Base-by-base conservation (phyloP, 2,113 vertebrate genomes). In the Melanostigma gelatinosum region DNA sequence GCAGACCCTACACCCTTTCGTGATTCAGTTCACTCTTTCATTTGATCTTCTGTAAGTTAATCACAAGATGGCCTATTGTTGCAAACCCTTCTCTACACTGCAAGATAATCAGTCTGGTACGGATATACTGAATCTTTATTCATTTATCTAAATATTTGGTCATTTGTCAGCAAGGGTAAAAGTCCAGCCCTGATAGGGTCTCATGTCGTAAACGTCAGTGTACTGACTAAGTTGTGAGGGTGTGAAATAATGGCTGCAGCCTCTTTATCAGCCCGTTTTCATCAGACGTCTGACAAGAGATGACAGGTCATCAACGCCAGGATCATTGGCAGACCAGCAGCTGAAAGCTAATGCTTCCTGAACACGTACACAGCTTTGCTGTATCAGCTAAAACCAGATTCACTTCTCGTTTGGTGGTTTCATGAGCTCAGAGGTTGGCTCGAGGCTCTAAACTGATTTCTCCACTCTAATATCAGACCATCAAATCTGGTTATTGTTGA, bases 131-230 rank as follows among this genome's bases (percentile, higher is more conserved):
- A 34, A 34, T 34, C 34, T 34, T 34, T 34, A 34, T 34, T 34
- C 34, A 15, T 44, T 13, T 13, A 46, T 46, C 44, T 46, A 46
- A 46, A 15, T 46, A 46, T 46, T 46, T 46, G 44, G 54, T 75
- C 6, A 82, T 88, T 61, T 73, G 50, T 76, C 13, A 3, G 8
- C 58, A 34, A 54, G 50, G 71, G 70, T 69, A 48, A 69, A 68
- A 79, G 58, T 75, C 48, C 63, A 60, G 9, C 48, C 57, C 68
- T 82, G 61, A 84, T 77, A 70, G 29, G 88, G 81, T 38, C n/a
- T 88, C 55, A 77, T 27, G 38, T 36, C 79, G 69, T 29, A 77
- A 82, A 80, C 86, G 81, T 90, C 81, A 83, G 64, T 6, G 20
- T 72, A 57, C 29, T 55, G 70, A 63, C 50, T 57, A 62, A 64